Conservation (phyloP, 1,140 invertebrate species). For the Scaptomyza graminum region DNA sequence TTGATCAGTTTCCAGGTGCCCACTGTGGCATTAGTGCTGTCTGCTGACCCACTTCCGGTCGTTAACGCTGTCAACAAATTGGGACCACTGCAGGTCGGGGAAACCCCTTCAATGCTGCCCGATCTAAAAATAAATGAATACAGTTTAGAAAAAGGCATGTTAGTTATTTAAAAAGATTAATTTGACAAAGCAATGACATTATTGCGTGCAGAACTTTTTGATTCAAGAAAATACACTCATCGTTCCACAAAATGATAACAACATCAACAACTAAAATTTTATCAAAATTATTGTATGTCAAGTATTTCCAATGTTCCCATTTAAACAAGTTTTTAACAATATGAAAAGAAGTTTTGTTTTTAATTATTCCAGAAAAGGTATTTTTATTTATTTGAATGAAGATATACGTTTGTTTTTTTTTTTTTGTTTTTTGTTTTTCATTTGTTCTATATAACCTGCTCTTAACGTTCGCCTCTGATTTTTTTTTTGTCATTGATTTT, state of each 20-base stretch:
- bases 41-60: conserved; percentile 12
- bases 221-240: not conserved
- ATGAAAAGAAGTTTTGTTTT: conserved; percentile 11
- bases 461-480: conserved; percentile 42
- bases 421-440: conserved; percentile 55
- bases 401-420: conserved; percentile 72
- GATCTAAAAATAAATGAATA: conserved; percentile 49
- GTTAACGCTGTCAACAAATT: conserved; percentile 61
- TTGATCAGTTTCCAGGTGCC: conserved; percentile 83
- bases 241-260: not conserved
- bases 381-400: conserved; percentile 82
- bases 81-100: conserved; percentile 67
- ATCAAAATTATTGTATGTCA: not conserved
- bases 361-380: conserved; percentile 78
- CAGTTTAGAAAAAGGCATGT: conserved; percentile 25
- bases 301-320: not conserved
- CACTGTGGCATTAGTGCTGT: conserved; percentile 44
- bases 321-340: not conserved
- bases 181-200: not conserved
- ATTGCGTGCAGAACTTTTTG: not conserved
- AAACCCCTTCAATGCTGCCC: conserved; percentile 74
- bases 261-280: too few species aligned
- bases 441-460: conserved; percentile 71
- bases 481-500: conserved; percentile 30
- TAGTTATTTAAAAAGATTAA: conserved; percentile 1